Conservation (phyloP, 2,797 vertebrate species). For the Sciurus vulgaris region DNA sequence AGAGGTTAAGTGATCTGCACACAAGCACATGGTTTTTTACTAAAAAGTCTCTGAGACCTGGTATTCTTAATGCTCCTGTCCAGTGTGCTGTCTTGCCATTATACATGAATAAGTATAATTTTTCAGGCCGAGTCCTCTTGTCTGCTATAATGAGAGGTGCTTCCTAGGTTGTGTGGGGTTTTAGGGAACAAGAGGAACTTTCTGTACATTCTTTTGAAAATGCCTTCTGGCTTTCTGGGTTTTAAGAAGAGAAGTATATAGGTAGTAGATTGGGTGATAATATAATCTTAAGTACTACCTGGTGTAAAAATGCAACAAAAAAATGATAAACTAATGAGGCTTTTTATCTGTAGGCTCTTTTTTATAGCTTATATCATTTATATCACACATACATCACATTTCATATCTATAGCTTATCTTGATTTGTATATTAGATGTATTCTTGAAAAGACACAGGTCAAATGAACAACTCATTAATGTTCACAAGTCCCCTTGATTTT, state of each 20-base stretch:
- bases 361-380: constrained; percentile 19
- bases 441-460: constrained; percentile 58
- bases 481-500: constrained; percentile 27
- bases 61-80: neutral
- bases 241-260: constrained; percentile 35
- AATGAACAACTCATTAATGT: constrained; percentile 23
- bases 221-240: neutral
- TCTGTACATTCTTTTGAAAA: constrained; percentile 44
- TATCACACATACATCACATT: neutral
- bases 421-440: constrained; percentile 47
- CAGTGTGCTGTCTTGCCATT: neutral
- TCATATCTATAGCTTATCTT: constrained; percentile 42
- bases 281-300: neutral
- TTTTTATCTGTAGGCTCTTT: neutral
- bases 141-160: neutral
- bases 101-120: neutral
- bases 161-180: neutral
- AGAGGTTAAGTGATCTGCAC: neutral
- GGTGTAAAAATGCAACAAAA: constrained; percentile 20
- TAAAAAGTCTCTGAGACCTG: neutral
- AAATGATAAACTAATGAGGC: neutral
- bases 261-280: neutral
- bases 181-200: neutral
- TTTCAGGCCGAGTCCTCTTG: neutral
- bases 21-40: neutral